Evolutionary conservation across 2,888 invertebrate genomes (phyloP).

Genomic region (Rosalia funebris): DNA sequence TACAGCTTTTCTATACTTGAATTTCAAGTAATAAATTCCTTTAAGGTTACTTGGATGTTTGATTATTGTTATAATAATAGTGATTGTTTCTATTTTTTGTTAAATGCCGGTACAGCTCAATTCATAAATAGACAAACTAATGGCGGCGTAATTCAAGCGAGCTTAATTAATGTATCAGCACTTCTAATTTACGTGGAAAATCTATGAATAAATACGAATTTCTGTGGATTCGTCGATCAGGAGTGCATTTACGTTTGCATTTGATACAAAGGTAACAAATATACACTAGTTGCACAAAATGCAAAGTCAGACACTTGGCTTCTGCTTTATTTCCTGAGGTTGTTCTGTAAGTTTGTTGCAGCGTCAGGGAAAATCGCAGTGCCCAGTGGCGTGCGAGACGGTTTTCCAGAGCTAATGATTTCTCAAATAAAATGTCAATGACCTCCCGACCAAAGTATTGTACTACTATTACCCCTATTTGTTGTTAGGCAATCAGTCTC

Average conservation of each 20-base stretch:
- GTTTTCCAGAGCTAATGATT: constrained; percentile 27
- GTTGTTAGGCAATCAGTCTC: no score
- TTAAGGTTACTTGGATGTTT: no score
- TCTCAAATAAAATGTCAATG: constrained; percentile 34
- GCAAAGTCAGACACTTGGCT: constrained; percentile 50
- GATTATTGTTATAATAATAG: no score
- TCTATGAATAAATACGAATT: constrained; percentile 24
- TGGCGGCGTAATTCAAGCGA: no score
- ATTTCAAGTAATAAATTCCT: no score
- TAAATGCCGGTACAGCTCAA: no score
- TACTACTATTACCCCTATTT: no score
- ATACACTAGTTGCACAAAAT: constrained; percentile 55
- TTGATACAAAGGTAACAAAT: constrained; percentile 44
- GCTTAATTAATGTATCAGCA: no score
- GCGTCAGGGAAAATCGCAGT: constrained; percentile 49
- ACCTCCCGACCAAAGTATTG: no score
- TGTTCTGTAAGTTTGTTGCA: constrained; percentile 53
- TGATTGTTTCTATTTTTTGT: no score
- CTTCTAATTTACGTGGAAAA: constrained; percentile 5
- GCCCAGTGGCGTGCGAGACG: constrained; percentile 35
- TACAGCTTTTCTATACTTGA: no score
- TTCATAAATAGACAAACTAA: no score
- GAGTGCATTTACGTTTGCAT: constrained; percentile 40
- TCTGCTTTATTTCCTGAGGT: constrained; percentile 56
- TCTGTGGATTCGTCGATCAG: constrained; percentile 12